Evolutionary conservation across 2,888 invertebrate species (phyloP), one percentile per base, ranked within the genome.

Genomic region (Lepidochitona cinerea): DNA sequence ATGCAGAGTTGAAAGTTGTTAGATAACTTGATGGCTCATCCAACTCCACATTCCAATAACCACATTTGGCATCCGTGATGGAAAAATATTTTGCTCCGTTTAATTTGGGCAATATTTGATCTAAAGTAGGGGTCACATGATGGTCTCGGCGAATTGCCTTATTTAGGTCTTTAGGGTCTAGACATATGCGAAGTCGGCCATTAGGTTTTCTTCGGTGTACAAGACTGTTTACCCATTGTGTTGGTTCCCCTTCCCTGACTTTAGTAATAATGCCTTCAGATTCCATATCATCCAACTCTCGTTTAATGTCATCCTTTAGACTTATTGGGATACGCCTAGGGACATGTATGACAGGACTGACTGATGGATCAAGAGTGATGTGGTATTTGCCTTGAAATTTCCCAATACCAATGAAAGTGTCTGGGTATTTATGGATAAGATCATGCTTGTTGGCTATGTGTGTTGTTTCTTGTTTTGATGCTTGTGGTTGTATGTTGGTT

Each of bases 61-160:
- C 79, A 41, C 64, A 32, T 71, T 75, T 75, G 9, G 76, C 76
- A 52, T 75, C 76, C 7, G 73, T 41, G 18, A 75, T 78, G 53
- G 54, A 37, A 32, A 78, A 78, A 37, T 65, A 65, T 26, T 12
- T 68, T 18, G 74, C 70, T 23, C 67, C 71, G 33, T 66, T 66
- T 14, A 77, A 59, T 65, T 75, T 72, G 36, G 68, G 54, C 18
- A 52, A 59, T 5, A 77, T 67, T 37, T 77, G 70, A 33, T 77
- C 77, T 14, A 76, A 12, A 1, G 76, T 77, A 37, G 72, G 74
- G 32, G 66, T 52, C 23, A 36, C 36, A 37, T 71, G 74, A 35
- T 71, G 59, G 14, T 37, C 35, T 37, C 77, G 32, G 33, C 73
- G 73, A 2, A 77, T 33, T 9, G 53, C 64, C 33, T 35, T 66